Evolutionary conservation across 2,888 invertebrate species (phyloP), one percentile per base, ranked within the genome.

Genomic region (Monoplex corrugatus): DNA sequence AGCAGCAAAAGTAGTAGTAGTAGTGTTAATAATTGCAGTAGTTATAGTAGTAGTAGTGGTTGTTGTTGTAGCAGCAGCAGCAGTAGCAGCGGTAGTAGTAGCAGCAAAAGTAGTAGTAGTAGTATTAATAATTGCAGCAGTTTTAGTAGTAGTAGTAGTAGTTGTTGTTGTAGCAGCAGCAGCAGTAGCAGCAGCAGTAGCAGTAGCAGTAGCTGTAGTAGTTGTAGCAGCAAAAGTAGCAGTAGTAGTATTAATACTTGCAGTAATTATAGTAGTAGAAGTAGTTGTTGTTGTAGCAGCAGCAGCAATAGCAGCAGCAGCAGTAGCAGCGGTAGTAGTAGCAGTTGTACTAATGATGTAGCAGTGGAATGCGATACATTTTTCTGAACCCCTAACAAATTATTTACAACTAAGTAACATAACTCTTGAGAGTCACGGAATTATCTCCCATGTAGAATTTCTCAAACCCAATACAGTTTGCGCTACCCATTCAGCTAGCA

Each of bases 221-320:
- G 85, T 45, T 45, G 85, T 45, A 85, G 85, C 45, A 85, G 85
- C 45, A 85, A 50, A 28, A 85, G 85, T 32, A 85, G 85, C 45
- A 85, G 85, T 45, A 85, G 85, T 8, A 82, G 84, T n/a, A 68
- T 10, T n/a, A 68, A 28, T 28, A 68, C 16, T n/a, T 19, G 68
- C 28, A 72, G n/a, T 10, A n/a, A 32, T 50, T 2, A 40, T 82
- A 82, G 82, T 82, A 82, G 82, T 38, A 85, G 45, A 2, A 85
- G 85, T 23, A 85, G 85, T 50, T 5, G 50, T 45, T 35, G 45
- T 85, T 8, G 85, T 19, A 82, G 82, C 38, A 82, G 50, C 50
- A 50, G 50, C 50, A 50, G 50, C 35, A 35, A 6, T n/a, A 35
- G 38, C 8, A 28, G n/a, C 13, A 38, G n/a, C 13, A 50, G 50